Evolutionary conservation across 1,140 invertebrate genomes (phyloP), one percentile per base, ranked within the genome.

Genomic region (Trichonephila inaurata): DNA sequence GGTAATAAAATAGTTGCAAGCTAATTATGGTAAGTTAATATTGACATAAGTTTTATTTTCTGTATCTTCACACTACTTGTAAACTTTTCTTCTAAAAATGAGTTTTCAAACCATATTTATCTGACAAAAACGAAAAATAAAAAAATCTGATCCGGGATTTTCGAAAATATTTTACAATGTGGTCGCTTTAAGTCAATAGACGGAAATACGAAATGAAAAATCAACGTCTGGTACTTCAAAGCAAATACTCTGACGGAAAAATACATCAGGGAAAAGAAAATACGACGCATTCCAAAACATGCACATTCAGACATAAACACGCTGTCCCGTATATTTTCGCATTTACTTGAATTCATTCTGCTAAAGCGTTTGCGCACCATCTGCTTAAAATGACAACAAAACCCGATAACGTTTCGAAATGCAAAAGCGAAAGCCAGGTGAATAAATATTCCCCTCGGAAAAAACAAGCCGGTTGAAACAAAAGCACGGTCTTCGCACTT

Each of bases 401-500:
- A 83, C 44, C 82, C 51, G 82, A 83, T 83, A 83, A 83, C 51
- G 82, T 60, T 51, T 58, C 44, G 44, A 77, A 77, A 77, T 40
- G 72, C 72, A 40, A 77, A 77, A 40, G 72, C 33, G 16, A 83
- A 83, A 83, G 51, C 51, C 82, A 83, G 51, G 82, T 83, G 82
- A 83, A 83, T 83, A 83, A 83, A 83, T 83, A 60, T 60, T 83
- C 82, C 82, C 82, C 21, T 14, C 21, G 82, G 82, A 19, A 33
- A 77, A 77, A 77, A 77, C 82, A 58, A 60, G 82, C 82, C 82
- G 24, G 82, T 60, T 58, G 82, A 83, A 83, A 83, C 82, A 83
- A 83, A 77, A 83, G 82, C 82, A 40, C 72, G 51, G 24, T 60
- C 51, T 83, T 44, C 28, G 51, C 82, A 83, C 51, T 83, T 83